Conservation (phyloP, 2,888 invertebrate genomes). For the Allophyes oxyacanthae region DNA sequence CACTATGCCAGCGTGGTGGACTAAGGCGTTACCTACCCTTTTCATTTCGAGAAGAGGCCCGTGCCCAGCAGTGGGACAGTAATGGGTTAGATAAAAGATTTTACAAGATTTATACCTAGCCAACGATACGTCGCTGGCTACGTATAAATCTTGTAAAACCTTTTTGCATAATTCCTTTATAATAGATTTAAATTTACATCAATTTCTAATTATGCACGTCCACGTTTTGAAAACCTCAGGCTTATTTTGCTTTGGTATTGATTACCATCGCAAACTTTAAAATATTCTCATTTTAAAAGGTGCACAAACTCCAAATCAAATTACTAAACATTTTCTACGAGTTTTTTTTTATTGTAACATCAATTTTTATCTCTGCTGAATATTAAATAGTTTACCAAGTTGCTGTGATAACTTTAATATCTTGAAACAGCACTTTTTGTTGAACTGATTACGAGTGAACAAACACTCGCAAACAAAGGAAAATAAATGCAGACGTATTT, state of each 20-base stretch:
- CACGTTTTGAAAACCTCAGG: slow-evolving; percentile 48
- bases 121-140: no score
- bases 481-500: no score
- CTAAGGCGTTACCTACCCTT: no score
- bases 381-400: slow-evolving; percentile 27
- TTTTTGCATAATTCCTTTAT: neutral
- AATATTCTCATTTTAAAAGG: slow-evolving; percentile 17
- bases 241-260: slow-evolving; percentile 26
- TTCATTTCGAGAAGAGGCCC: no score
- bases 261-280: slow-evolving; percentile 13
- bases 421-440: slow-evolving; percentile 11
- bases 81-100: no score
- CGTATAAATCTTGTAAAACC: no score
- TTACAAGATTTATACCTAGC: no score
- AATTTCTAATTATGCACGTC: slow-evolving; percentile 37
- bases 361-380: slow-evolving; percentile 9
- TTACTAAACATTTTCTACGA: slow-evolving; percentile 5
- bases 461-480: no score
- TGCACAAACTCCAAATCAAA: slow-evolving; percentile 20
- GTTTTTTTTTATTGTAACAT: neutral
- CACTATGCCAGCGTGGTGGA: no score
- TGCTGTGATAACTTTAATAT: slow-evolving; percentile 14
- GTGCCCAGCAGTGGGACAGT: no score
- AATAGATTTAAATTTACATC: neutral
- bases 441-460: no score